Conservation (phyloP, 2,797 vertebrate species). For the Hylomyscus alleni region DNA sequence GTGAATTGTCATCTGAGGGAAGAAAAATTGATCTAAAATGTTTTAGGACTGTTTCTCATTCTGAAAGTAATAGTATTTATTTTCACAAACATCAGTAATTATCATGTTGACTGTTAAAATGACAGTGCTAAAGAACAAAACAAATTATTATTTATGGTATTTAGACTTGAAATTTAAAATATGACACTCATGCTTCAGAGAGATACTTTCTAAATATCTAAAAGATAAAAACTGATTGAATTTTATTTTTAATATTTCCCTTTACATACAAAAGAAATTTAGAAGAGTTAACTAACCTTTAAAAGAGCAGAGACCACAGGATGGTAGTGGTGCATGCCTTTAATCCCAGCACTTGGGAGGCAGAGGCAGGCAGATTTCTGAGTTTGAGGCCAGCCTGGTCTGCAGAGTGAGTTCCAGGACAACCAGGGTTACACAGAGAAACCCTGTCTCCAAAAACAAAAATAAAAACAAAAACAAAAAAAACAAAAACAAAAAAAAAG, state of each 20-base stretch:
- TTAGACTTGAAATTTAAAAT: slow-evolving; percentile 20
- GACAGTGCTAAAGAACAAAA: slow-evolving; percentile 19
- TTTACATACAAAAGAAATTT: not conserved
- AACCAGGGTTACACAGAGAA: too few species aligned
- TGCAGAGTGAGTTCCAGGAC: too few species aligned
- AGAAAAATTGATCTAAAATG: not conserved
- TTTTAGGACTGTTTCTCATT: slow-evolving; percentile 7
- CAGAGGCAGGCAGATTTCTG: too few species aligned
- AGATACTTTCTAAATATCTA: slow-evolving; percentile 29
- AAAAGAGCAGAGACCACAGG: not conserved
- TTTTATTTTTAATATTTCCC: not conserved
- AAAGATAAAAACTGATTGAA: slow-evolving; percentile 31
- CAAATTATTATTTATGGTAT: not conserved
- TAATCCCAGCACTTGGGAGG: too few species aligned
- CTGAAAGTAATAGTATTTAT: slow-evolving; percentile 1
- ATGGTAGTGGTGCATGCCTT: too few species aligned
- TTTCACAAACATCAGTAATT: slow-evolving; percentile 29
- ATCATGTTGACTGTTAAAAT: not conserved
- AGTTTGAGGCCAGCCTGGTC: too few species aligned
- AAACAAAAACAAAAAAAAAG: too few species aligned
- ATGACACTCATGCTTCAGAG: not conserved
- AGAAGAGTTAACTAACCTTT: not conserved
- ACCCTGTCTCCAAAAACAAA: too few species aligned
- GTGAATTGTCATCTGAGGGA: not conserved
- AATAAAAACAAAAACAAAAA: too few species aligned